Evolutionary conservation across 2,797 vertebrate genomes (phyloP), one percentile per base, ranked within the genome.

Genomic region (Salmo trutta): DNA sequence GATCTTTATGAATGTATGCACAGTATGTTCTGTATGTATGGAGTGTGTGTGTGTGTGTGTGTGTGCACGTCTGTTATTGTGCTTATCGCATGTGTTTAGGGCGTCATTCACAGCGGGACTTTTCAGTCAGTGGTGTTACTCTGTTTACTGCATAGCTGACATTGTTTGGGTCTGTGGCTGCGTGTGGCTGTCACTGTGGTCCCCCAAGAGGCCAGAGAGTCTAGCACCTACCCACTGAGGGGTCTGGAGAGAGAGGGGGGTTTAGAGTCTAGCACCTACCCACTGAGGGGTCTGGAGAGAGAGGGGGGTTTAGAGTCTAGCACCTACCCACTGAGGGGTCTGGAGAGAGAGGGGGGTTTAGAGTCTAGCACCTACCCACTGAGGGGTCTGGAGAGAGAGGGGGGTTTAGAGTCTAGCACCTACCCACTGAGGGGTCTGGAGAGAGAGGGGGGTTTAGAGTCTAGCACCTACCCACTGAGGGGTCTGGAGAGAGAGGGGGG

Each of bases 121-220:
- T 81, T 91, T 87, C 85, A 86, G 19, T 59, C n/a, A 47, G 56
- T 19, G 16, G 83, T 89, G 90, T 90, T 90, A 90, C 86, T 87
- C 90, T 93, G 92, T 94, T 93, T 93, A 93, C 87, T 91, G 89
- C 94, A 94, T 95, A 91, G 92, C 89, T 94, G 86, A 93, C 91
- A 94, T 95, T 93, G 93, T 94, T 95, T 92, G 87, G 91, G 91
- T 88, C 87, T 91, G 89, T 69, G 92, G 92, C 83, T 90, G 77
- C 69, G 52, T 72, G 27, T n/a, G 52, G 17, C 75, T 64, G 86
- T 79, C 89, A 78, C 86, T 89, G 84, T 74, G 84, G 88, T 83
- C 84, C 79, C 87, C 91, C 70, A 19, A 88, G 85, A 89, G 86
- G 89, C 92, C 87, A 87, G 79, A 75, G 17, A 86, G 81, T 62